A percentile compares a stretch with the other conserved stretches of the same genome.
Conservation (phyloP, 2,113 vertebrate genomes). For the Malaclemys terrapin region DNA sequence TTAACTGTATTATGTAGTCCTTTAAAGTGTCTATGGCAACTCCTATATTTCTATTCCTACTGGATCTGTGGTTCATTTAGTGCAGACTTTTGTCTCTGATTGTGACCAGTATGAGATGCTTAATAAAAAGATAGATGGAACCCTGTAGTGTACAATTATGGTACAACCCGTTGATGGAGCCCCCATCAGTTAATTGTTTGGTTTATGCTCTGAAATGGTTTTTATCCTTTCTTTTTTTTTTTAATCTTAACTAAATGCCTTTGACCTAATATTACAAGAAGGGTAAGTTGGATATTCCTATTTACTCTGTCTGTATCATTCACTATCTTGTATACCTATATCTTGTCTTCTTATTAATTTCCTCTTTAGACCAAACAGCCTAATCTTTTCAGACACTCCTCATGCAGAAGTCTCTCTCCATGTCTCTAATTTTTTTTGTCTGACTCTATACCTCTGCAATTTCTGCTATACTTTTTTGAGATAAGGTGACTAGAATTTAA, state of each 20-base stretch:
- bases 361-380: not conserved
- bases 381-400: not conserved
- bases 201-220: not conserved
- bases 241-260: not conserved
- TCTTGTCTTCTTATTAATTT: not conserved
- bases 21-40: not conserved
- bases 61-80: not conserved
- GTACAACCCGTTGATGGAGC: not conserved
- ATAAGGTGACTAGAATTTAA: not conserved
- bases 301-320: not conserved
- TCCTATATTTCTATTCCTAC: not conserved
- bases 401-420: not conserved
- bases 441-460: not conserved
- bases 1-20: not conserved
- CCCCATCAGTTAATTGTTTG: not conserved
- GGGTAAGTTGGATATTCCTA: not conserved
- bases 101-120: not conserved
- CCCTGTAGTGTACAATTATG: not conserved
- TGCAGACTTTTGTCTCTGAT: not conserved
- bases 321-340: not conserved
- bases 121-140: not conserved
- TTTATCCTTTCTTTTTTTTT: not conserved
- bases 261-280: not conserved
- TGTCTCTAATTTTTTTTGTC: not conserved
- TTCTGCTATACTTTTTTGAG: not conserved